Percentiles rank a stretch among this genome's conserved stretches.
These are phyloP conservation scores for Callopanchax toddi DNA, from an alignment of 2,113 vertebrate species.

Conservation along the genomic window DNA sequence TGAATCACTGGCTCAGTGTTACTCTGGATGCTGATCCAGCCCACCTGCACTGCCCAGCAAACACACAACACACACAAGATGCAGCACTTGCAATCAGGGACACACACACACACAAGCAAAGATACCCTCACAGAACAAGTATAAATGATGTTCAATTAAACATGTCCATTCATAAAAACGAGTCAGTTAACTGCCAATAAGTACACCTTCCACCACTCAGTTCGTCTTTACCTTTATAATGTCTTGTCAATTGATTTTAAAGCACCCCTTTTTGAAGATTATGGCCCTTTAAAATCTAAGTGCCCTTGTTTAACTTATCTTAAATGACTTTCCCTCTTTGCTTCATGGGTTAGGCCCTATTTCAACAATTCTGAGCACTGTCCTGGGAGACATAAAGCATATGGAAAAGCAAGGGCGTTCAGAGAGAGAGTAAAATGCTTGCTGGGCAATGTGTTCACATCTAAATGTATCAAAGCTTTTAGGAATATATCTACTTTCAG, in stretches of 20 bases:
- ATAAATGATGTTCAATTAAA: constrained; percentile 57
- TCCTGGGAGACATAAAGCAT: constrained; percentile 79
- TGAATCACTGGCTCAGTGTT: constrained; percentile 73
- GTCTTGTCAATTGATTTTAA: constrained; percentile 78
- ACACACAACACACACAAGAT: constrained; percentile 32
- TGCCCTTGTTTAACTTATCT: constrained; percentile 81
- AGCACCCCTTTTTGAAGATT: constrained; percentile 73
- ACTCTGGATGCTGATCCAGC: constrained; percentile 71
- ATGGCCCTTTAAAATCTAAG: constrained; percentile 78
- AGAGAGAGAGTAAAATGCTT: constrained; percentile 29
- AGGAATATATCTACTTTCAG: constrained; percentile 64
- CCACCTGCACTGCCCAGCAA: constrained; percentile 58
- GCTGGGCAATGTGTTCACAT: constrained; percentile 55
- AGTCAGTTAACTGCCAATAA: constrained; percentile 48
- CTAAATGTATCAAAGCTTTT: constrained; percentile 51
- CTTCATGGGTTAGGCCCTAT: constrained; percentile 74
- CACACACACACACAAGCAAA: constrained; percentile 15
- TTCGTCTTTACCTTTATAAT: constrained; percentile 71
- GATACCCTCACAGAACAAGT: neutral
- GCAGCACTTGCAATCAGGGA: constrained; percentile 10
- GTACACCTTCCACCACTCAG: constrained; percentile 51
- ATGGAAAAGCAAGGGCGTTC: constrained; percentile 71
- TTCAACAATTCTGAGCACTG: constrained; percentile 77
- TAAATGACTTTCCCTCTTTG: constrained; percentile 76
- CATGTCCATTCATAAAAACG: constrained; percentile 61